Base-by-base conservation (phyloP, 2,888 invertebrate genomes). In the Phortica magna region DNA sequence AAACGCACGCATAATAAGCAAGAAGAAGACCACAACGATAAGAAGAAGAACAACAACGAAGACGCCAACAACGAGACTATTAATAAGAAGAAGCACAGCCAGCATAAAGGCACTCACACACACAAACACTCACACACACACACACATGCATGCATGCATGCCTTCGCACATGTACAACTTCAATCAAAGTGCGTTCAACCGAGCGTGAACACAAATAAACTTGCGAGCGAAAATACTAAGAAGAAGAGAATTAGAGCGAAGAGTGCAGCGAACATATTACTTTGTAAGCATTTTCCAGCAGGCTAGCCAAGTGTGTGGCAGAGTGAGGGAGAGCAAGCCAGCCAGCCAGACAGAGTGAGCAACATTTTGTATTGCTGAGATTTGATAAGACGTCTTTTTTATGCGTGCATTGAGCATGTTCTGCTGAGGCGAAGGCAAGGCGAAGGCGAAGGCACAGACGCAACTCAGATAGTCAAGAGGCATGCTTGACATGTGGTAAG, bases 111-210 rank as follows among this genome's bases (percentile, higher is more conserved):
- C n/a, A n/a, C n/a, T n/a, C n/a, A n/a, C n/a, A n/a, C n/a, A n/a
- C n/a, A 61, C 10, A 22, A 61, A 61, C 22, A 22, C 31, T 31
- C 57, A 61, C 48, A 48, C 19, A 59, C n/a, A 59, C n/a, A 19
- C 19, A 59, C 19, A 59, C 59, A 59, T 10, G n/a, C 53, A 53
- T 7, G 7, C 53, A 53, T 6, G 19, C 10, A 22, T 7, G 6
- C 22, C 5, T 31, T 2, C 57, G 19, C 48, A 48, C 19, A 59
- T 9, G n/a, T 7, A 19, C 19, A 59, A 1, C 9, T n/a, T 14
- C 59, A 17, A 53, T n/a, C 39, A 71, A 53, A 71, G 70, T 71
- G 70, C 70, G 70, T 71, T 71, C 70, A 71, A 71, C 70, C 70
- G 70, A 71, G 70, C 55, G 14, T 55, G 10, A 68, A 68, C 9